A percentile compares a stretch with the other conserved stretches of the same genome.
These are phyloP conservation scores for Lineus longissimus DNA, from an alignment of 1,140 invertebrate species.

Conservation along the genomic window DNA sequence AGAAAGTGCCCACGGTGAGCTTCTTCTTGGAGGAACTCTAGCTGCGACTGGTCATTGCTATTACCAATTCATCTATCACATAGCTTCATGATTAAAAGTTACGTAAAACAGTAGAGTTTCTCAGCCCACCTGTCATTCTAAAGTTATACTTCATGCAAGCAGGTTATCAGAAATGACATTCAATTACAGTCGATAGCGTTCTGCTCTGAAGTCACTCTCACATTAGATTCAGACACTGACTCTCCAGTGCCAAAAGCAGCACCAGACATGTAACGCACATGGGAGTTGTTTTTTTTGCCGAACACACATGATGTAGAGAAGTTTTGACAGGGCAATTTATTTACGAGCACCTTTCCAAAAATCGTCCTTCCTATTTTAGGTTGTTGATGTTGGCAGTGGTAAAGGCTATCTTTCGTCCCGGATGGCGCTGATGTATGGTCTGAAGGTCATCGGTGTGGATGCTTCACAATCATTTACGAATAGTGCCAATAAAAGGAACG, in stretches of 20 bases:
- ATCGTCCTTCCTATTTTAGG: constrained; percentile 29
- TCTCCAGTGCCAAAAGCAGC: no score
- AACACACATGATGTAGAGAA: constrained; percentile 5
- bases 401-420: constrained; percentile 77
- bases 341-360: neutral
- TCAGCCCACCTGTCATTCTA: no score
- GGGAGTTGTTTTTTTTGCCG: neutral
- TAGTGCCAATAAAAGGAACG: constrained; percentile 60
- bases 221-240: no score
- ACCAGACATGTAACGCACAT: no score
- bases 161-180: no score
- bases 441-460: constrained; percentile 77
- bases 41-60: neutral
- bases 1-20: constrained; percentile 9
- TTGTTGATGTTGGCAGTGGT: constrained; percentile 82
- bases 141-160: no score
- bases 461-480: constrained; percentile 63
- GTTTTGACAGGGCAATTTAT: neutral
- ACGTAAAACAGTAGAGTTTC: no score
- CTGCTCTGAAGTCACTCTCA: no score
- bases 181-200: no score
- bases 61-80: no score
- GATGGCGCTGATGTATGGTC: constrained; percentile 63
- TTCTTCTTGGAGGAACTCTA: neutral
- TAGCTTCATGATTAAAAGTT: no score